Evolutionary conservation across 2,113 vertebrate genomes (phyloP).

Genomic region (Crypturellus undulatus): DNA sequence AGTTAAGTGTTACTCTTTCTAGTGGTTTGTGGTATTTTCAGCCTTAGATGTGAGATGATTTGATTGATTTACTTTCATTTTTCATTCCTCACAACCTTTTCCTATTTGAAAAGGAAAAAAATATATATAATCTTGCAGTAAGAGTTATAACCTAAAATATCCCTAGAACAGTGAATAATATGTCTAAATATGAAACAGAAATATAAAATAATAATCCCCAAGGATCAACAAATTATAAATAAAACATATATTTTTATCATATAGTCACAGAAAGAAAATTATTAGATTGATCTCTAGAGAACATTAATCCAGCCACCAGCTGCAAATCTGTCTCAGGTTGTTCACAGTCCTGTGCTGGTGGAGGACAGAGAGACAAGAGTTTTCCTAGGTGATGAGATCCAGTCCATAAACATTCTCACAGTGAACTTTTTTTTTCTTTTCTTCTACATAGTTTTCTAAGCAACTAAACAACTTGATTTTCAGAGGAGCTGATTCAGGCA

Average conservation of each 20-base stretch:
- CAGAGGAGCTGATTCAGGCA: neutral
- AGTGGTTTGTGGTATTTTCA: neutral
- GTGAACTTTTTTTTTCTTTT: neutral
- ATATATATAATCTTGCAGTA: neutral
- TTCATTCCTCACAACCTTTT: neutral
- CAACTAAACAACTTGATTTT: neutral
- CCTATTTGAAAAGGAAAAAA: neutral
- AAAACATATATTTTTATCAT: neutral
- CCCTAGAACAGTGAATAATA: neutral
- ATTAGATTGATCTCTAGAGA: neutral
- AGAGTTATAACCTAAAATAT: neutral
- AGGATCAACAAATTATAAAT: neutral
- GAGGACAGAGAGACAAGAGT: neutral
- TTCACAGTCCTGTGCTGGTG: neutral
- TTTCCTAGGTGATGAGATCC: neutral
- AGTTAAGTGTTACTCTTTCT: neutral
- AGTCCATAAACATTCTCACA: neutral
- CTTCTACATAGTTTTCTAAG: neutral
- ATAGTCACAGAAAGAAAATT: neutral
- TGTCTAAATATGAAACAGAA: neutral
- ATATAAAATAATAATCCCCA: neutral
- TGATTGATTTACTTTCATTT: constrained; percentile 7
- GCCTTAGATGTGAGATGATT: neutral
- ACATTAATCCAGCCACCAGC: neutral
- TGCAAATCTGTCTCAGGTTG: neutral